A percentile compares a stretch with the other conserved stretches of the same genome.
Conservation (phyloP, 1,140 invertebrate genomes). For the Asbolus verrucosus region DNA sequence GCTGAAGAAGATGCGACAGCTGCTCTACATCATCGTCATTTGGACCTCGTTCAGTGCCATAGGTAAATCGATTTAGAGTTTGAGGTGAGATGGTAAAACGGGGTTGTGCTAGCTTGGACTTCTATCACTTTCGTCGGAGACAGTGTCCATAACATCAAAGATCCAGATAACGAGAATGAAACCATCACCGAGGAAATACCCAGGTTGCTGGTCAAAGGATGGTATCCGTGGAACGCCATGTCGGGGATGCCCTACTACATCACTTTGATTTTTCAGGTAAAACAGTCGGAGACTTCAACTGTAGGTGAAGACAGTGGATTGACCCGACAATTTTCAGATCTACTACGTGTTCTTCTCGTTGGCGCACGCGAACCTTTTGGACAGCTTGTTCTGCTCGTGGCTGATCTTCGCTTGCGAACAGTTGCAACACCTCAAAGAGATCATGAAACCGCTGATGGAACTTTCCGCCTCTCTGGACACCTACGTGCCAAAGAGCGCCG, state of each 20-base stretch:
- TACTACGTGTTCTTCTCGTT: slow-evolving; percentile 82
- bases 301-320: too few species aligned
- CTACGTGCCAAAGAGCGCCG: slow-evolving; percentile 81
- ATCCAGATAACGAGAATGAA: slow-evolving; percentile 77
- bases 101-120: slow-evolving; percentile 68
- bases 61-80: too few species aligned
- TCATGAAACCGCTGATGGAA: slow-evolving; percentile 87
- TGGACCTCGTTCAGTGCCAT: slow-evolving; percentile 72
- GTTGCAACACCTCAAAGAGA: slow-evolving; percentile 84
- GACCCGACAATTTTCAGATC: too few species aligned
- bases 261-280: slow-evolving; percentile 76
- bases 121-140: slow-evolving; percentile 83
- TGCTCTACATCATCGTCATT: slow-evolving; percentile 75
- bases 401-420: slow-evolving; percentile 86
- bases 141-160: slow-evolving; percentile 73
- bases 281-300: too few species aligned
- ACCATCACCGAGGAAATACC: slow-evolving; percentile 77
- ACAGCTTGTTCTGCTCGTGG: slow-evolving; percentile 86
- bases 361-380: slow-evolving; percentile 77
- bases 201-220: slow-evolving; percentile 79
- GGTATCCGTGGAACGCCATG: slow-evolving; percentile 80
- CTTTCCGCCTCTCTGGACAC: slow-evolving; percentile 83
- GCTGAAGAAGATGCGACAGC: slow-evolving; percentile 79
- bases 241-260: slow-evolving; percentile 75
- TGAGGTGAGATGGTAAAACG: too few species aligned